Conservation (phyloP, 2,113 vertebrate species). For the Caloenas nicobarica region DNA sequence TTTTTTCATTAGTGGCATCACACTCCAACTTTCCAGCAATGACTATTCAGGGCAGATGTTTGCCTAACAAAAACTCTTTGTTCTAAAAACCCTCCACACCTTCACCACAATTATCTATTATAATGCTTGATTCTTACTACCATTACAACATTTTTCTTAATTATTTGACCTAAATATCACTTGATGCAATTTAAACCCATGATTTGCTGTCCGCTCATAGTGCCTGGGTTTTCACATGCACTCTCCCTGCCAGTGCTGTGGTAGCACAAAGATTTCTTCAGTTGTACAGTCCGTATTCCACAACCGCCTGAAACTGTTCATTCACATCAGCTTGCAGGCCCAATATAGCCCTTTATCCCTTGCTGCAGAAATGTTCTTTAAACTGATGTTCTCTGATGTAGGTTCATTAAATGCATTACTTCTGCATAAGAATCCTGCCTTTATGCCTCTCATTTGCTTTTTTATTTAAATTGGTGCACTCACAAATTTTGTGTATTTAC, state of each 20-base stretch:
- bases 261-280: neutral
- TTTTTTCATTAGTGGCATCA: neutral
- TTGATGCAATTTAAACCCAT: neutral
- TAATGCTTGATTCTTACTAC: neutral
- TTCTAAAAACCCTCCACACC: neutral
- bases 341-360: neutral
- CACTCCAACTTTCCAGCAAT: neutral
- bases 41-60: neutral
- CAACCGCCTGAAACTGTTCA: neutral
- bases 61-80: neutral
- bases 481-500: neutral
- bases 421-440: neutral
- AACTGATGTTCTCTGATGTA: neutral
- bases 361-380: neutral
- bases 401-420: neutral
- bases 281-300: neutral
- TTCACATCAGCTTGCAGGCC: neutral
- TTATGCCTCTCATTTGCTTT: neutral
- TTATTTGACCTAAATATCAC: neutral
- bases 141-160: neutral
- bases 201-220: neutral
- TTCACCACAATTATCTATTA: neutral
- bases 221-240: neutral
- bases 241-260: neutral
- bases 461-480: neutral